Base-by-base conservation (phyloP, 2,113 vertebrate species). In the Paratilapia polleni region DNA sequence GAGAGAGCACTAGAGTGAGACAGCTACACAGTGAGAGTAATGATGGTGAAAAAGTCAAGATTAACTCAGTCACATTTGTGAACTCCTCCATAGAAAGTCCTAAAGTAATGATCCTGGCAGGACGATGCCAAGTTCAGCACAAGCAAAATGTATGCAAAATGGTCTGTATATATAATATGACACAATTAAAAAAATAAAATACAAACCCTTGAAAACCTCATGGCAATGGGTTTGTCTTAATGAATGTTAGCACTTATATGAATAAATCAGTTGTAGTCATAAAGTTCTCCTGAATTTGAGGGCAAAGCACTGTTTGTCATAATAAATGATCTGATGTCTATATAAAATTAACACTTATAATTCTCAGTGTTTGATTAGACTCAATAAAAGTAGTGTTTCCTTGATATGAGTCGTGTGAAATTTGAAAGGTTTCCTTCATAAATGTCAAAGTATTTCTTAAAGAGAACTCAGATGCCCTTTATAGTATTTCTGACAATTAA, bases 61-160 rank as follows among this genome's bases (percentile, higher is more conserved):
- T 82, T 41, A 81, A 6, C 74, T 75, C 38, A 74, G 61, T 22
- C 47, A 66, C 73, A 77, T 49, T 22, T 88, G 34, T 82, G 73
- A 26, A 56, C 64, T 83, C 41, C 54, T 85, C 77, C 64, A 36
- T 31, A 36, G 22, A 78, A 47, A 15, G 47, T 36, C 63, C 36
- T 74, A 20, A 43, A 81, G 73, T 57, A 36, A 56, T 63, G 77
- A 75, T 80, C 57, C 57, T 26, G 22, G 38, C 22, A 68, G 64
- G 41, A 68, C 10, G 4, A 59, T 13, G 54, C 22, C 2, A 58
- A 41, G 17, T 26, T 59, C 14, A 41, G 56, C 36, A 77, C 47
- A 49, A 49, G 47, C 5, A 49, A 49, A 6, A 7, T 49, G 14
- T 17, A 17, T 13, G 13, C 13, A 15, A 14, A 68, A 6, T 26